A percentile compares a stretch with the other conserved stretches of the same genome.
Conservation (phyloP, 2,888 invertebrate genomes). For the Habroteleia sp. region DNA sequence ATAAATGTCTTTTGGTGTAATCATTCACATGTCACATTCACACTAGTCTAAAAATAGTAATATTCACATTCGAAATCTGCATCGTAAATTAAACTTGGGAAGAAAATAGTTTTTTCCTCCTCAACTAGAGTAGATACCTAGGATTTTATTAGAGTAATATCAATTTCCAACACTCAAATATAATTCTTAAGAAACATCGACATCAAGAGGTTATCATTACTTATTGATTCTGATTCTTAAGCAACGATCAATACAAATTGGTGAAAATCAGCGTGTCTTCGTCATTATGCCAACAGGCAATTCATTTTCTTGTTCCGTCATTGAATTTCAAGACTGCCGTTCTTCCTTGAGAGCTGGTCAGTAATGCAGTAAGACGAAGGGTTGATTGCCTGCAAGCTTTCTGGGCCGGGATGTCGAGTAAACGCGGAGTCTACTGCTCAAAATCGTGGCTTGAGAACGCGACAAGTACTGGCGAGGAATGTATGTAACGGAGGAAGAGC, state of each 20-base stretch:
- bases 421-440: constrained; percentile 54
- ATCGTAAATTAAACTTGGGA: no score
- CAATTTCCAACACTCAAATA: no score
- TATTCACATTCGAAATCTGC: no score
- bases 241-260: constrained; percentile 34
- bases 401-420: constrained; percentile 64
- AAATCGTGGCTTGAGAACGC: constrained; percentile 66
- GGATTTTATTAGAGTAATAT: no score
- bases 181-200: no score
- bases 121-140: no score
- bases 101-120: no score
- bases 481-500: constrained; percentile 60
- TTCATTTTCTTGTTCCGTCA: constrained; percentile 41
- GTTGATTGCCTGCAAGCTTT: constrained; percentile 77
- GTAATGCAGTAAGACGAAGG: constrained; percentile 77
- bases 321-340: constrained; percentile 55
- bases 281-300: constrained; percentile 24
- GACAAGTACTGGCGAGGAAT: constrained; percentile 69
- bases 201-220: no score
- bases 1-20: no score
- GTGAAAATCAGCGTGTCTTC: constrained; percentile 43
- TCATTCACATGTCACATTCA: no score
- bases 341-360: constrained; percentile 69
- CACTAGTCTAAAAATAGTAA: no score
- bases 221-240: no score